Base-by-base conservation (phyloP, 2,797 vertebrate genomes). In the Macropodus opercularis region DNA sequence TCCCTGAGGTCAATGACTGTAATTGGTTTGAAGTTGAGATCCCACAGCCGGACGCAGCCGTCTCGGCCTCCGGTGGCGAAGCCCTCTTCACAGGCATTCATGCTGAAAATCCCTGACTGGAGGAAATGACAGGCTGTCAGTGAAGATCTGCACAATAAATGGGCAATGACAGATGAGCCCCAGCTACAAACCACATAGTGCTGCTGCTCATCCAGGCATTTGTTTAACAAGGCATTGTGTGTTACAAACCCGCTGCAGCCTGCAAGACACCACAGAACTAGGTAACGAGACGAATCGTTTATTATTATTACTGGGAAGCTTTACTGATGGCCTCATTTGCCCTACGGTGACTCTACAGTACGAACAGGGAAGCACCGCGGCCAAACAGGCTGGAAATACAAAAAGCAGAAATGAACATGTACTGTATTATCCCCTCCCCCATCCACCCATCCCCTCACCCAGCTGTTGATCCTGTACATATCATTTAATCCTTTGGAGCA, bases 1-100 rank as follows among this genome's bases (percentile, higher is more conserved):
- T 99, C 98, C 95, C 96, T 97, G 95, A 99, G 97, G 93, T 99
- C 98, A 90, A 99, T 98, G 94, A 98, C 95, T 90, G 98, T 99
- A 93, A 99, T 98, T 88, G 97, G 95, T 93, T 99, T 99, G 93
- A 99, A 99, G 93, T 93, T 97, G 92, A 97, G 94, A 92, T 99
- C 98, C 98, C 98, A 99, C 81, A 99, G 90, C 66, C 97, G 95
- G 88, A 99, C 94, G 46, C 98, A 98, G 80, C 98, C 97, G 54
- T 99, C 98, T 77, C 98, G 92, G 62, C 98, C 98, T 76, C 98
- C 98, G 41, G 96, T 98, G 84, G 97, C 97, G 84, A 99, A 99
- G 50, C 98, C 97, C 82, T 99, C 98, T 88, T 99, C 98, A 53
- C 96, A 99, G 26, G 95, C 95, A 87, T 99, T 98, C 97, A 99